Conservation (phyloP, 1,140 invertebrate species). For the Eumaeus atala region DNA sequence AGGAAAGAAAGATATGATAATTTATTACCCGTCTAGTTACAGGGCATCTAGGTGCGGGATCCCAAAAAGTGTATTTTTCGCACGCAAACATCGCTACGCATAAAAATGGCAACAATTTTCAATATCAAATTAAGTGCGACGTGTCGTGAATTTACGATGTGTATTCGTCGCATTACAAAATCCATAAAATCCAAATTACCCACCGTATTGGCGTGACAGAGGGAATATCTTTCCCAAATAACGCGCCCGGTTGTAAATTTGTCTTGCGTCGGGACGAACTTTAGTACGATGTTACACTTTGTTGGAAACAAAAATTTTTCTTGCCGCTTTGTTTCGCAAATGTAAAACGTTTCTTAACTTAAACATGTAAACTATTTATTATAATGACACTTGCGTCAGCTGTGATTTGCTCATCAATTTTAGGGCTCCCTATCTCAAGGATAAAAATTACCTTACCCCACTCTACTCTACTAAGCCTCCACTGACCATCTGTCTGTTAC, state of each 20-base stretch:
- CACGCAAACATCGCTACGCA: background rate
- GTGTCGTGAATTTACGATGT: no score
- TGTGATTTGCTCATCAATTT: no score
- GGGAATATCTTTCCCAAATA: conserved; percentile 14
- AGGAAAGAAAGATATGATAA: no score
- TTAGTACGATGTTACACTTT: background rate
- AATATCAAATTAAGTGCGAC: conserved; percentile 3
- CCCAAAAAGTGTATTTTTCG: no score
- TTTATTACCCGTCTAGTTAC: no score
- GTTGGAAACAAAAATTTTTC: conserved; percentile 2
- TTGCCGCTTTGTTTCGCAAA: conserved; percentile 12
- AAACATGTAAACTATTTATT: background rate
- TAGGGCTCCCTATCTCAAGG: no score
- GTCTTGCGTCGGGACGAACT: conserved; percentile 12
- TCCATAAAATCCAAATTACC: conserved; percentile 22
- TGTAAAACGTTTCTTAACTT: conserved; percentile 7
- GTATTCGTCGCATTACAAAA: conserved; percentile 12
- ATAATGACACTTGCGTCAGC: no score
- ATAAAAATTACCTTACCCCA: no score
- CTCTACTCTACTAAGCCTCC: no score
- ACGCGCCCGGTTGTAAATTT: conserved; percentile 17
- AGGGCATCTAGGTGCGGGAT: no score
- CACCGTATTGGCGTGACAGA: conserved; percentile 21
- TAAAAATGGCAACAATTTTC: conserved; percentile 11
- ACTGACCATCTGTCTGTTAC: no score